Evolutionary conservation across 92 coral and sea anemone genomes (phyloP), one percentile per base, ranked within the genome.

Genomic region (Umimayanthus chanpuru): DNA sequence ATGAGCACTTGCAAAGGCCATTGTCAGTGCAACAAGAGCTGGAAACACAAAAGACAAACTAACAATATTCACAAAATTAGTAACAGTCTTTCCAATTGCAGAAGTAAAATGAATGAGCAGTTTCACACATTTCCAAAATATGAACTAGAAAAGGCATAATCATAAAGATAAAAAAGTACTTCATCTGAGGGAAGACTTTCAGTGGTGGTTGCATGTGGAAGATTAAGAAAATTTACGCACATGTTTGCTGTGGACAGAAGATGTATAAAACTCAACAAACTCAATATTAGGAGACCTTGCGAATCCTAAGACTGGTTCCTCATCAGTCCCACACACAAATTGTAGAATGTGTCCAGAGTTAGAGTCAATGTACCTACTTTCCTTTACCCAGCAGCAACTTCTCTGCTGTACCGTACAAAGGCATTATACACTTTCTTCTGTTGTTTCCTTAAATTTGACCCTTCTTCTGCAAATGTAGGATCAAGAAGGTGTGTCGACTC

Each of bases 261-360:
- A 28, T 26, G 38, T 56, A 49, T 47, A 30, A 79, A 56, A 50
- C 61, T 79, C 82, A 79, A 50, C 67, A 68, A 92, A 92, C 36
- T 66, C 29, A 58, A 92, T 81, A 39, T 87, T 55, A 18, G 94
- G 92, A 56, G 85, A 56, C 40, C 72, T 75, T 65, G 49, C 47
- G 81, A 91, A 92, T n/a, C 94, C 92, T 61, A 92, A 80, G 41
- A 64, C 85, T 64, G 92, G 94, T 73, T 92, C 94, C 73, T 89
- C 94, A 86, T 92, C 94, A 40, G 81, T 65, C 5, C 92, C 94
- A 76, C 88, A 85, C 38, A 86, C 86, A 89, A 92, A 92, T 47
- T 85, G 90, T 49, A 89, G 73, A 39, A 92, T 83, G 73, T 88
- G 85, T 67, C 85, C 82, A 91, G 86, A 67, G 87, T 84, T 50